Base-by-base conservation (phyloP, 1,140 invertebrate species). In the Leptinotarsa defecta region DNA sequence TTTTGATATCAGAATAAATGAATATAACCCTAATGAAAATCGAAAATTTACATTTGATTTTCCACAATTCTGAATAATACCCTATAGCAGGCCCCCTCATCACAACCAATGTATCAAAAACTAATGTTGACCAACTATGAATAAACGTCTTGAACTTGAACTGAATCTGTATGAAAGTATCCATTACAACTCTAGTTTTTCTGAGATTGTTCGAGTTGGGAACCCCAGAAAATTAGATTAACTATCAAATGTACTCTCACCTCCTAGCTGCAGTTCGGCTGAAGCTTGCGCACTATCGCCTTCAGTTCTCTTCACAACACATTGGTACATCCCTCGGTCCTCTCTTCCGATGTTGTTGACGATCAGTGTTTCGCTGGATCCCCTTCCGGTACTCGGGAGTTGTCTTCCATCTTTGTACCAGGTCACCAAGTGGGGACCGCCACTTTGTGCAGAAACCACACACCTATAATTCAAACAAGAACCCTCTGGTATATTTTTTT, bases 321-420 rank as follows among this genome's bases (percentile, higher is more conserved):
- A 95, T 82, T 95, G 93, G 85, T 95, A 96, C 92, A 96, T 95
- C 75, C 94, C 94, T 77, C 92, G 87, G 85, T 94, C 93, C 79
- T 94, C 92, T 78, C 92, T 86, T 79, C 91, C 90, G 73, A 94
- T 93, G 75, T 92, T 88, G 74, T 90, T 89, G 63, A 92, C 87
- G 49, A 90, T 87, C 27, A 95, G 81, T 52, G 90, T 88, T 80
- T 93, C 91, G 43, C 88, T 88, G 78, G 90, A 89, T 15, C 86
- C 86, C 78, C 91, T 86, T 8, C 91, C 91, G 13, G 90, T 89
- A 20, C 89, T 90, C 2, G 91, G 91, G 72, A 93, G 84, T 82
- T 91, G 90, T 48, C 91, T 85, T 0, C 92, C 92, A 85, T 95
- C 92, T 85, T 94, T 93, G 85, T 91, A 92, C 84, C 84, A 86